phyloP scores from a whole-genome alignment of 2,797 vertebrate genomes.

The Alca torda region DNA sequence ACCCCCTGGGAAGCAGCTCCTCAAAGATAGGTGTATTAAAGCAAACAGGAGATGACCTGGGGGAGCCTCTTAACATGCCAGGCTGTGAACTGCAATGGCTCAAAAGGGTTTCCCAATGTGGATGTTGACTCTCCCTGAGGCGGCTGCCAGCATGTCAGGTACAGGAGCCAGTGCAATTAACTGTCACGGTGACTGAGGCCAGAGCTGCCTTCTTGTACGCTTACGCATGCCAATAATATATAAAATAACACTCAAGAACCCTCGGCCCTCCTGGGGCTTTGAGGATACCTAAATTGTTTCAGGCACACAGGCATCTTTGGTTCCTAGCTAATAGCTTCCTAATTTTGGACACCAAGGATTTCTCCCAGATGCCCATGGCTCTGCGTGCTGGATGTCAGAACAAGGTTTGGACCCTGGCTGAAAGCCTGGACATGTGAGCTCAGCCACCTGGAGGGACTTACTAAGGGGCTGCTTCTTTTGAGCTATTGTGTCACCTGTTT shows the following conservation, averaged over 20 bases:
- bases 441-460: not conserved
- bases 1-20: not conserved
- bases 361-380: not conserved
- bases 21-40: not conserved
- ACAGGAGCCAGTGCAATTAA: not conserved
- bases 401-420: not conserved
- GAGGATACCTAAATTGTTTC: not conserved
- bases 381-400: not conserved
- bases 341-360: not conserved
- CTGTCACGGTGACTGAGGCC: fast-evolving
- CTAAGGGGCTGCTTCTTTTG: not conserved
- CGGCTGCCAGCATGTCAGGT: not conserved
- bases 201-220: not conserved
- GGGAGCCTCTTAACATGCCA: not conserved
- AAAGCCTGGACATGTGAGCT: not conserved
- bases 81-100: not conserved
- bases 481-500: not conserved
- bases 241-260: not conserved
- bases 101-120: not conserved
- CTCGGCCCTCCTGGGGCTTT: not conserved
- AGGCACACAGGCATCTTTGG: not conserved
- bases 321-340: not conserved
- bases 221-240: fast-evolving
- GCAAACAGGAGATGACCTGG: not conserved
- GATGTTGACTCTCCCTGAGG: not conserved